Evolutionary conservation across 1,140 invertebrate genomes (phyloP), one percentile per base, ranked within the genome.

Genomic region (Dendroctonus ponderosae): DNA sequence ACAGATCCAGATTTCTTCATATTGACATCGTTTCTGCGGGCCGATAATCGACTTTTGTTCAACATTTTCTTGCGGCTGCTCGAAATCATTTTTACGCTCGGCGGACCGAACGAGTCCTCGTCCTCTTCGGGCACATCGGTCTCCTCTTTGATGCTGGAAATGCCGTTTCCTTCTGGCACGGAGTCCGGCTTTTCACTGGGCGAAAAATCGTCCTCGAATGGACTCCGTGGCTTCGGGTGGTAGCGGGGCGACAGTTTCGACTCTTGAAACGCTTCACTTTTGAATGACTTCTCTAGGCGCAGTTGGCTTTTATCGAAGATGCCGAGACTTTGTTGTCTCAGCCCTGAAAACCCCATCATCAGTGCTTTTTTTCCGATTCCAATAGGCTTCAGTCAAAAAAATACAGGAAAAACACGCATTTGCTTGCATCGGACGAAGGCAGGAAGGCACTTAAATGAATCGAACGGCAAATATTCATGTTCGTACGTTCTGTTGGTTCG

Each of bases 1-100:
- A 93, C 87, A 3, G 91, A 93, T 74, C 93, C 91, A 0, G 91
- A 93, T 78, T 93, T 93, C 71, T 89, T 90, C 26, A 79, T 62
- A 70, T 74, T 72, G 52, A 66, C 57, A 49, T 66, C 67, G 70
- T 56, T 68, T 73, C 9, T 14, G 11, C 53, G 53, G 11, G 11
- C 5, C 53, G 39, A 56, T 9, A 26, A 26, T 26, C 15, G 38
- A 52, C 42, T 59, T 26, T 26, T 62, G 48, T 59, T 63, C 39
- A 63, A 41, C n/a, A 67, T 69, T 42, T 65, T 72, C 38, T 69
- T 62, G 14, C 62, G 53, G 0, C 62, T 49, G 39, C 66, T 72
- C 59, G 62, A 51, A 38, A 62, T 67, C 39, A n/a, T 50, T 12
- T 26, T 58, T 59, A 26, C 26, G 52, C 51, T 71, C 41, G 41